Percentiles rank a stretch among this genome's conserved stretches.
phyloP scores from a whole-genome alignment of 1,140 invertebrate genomes.

The Uloborus diversus region DNA sequence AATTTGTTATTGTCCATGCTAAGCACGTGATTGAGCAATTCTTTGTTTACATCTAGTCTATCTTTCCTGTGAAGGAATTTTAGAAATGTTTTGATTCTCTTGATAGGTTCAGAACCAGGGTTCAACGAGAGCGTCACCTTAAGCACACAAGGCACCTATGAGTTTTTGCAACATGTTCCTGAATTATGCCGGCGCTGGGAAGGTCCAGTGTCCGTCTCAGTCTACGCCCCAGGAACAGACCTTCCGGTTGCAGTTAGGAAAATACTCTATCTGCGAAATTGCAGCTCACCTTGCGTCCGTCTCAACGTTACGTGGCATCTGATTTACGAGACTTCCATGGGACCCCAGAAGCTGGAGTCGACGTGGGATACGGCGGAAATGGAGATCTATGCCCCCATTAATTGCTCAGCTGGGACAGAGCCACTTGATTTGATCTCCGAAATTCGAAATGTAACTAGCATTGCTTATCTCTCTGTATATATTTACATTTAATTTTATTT shows the following conservation, averaged over 20 bases:
- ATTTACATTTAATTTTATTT: no score
- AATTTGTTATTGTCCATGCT: no score
- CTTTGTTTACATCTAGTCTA: no score
- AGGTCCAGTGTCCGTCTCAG: conserved; percentile 77
- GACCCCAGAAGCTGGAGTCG: conserved; percentile 1
- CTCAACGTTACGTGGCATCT: conserved; percentile 60
- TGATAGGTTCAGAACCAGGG: background rate
- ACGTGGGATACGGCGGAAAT: conserved; percentile 15
- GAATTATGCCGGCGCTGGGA: conserved; percentile 79
- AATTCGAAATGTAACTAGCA: conserved; percentile 29
- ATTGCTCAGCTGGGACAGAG: conserved; percentile 12
- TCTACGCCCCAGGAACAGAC: conserved; percentile 80
- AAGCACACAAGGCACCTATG: conserved; percentile 86
- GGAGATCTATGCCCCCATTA: conserved; percentile 8
- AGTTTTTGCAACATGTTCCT: conserved; percentile 86
- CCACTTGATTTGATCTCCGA: conserved; percentile 31
- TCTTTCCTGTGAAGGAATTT: no score
- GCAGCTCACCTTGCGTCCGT: conserved; percentile 55
- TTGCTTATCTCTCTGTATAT: no score
- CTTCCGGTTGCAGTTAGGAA: conserved; percentile 72
- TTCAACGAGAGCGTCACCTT: conserved; percentile 83
- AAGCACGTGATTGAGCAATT: no score
- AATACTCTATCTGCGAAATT: conserved; percentile 71
- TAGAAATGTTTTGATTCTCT: background rate
- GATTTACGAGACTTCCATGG: conserved; percentile 57